Evolutionary conservation across 1,140 invertebrate species (phyloP), one percentile per base, ranked within the genome.

Genomic region (Lutraria rhynchaena): DNA sequence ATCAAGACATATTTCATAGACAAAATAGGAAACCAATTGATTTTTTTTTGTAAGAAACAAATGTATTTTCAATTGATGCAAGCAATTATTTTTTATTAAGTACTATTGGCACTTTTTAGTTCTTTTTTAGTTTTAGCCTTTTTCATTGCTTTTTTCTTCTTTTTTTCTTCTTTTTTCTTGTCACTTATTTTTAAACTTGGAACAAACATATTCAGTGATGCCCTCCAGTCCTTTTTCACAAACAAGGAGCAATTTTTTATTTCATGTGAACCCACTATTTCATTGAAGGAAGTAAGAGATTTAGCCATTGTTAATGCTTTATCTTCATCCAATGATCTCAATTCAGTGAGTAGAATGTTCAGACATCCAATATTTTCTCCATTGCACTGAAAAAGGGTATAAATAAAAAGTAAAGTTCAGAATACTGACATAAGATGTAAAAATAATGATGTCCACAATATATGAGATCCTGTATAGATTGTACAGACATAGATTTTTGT

Each of bases 371-470:
- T 61, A 1, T 1, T 22, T 15, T 75, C 22, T 11, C 24, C 44
- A 24, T 75, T 75, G 55, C 57, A 60, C 44, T 60, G n/a, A 27
- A 33, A 35, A 63, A 63, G 35, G n/a, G n/a, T n/a, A 17, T 27
- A 22, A 60, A 27, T 19, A 29, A 31, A 24, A 60, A 60, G 24
- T 15, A 60, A 60, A 22, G 3, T 60, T n/a, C 11, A 58, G 17
- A 9, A 58, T 9, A 13, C 24, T n/a, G 17, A 24, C 24, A 27
- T 13, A n/a, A 49, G n/a, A n/a, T 9, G 17, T 27, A 58, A 7
- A 58, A 58, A 58, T 9, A 58, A 17, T 58, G 9, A 24, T 58
- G 55, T 11, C 17, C 9, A 9, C 9, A 17, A 58, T 22, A 60
- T 17, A 60, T n/a, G n/a, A n/a, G n/a, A n/a, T n/a, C n/a, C n/a